Percentiles rank a stretch among this genome's conserved stretches.
Evolutionary conservation across 2,113 vertebrate genomes (phyloP).

Genomic region (Lasiurus borealis): DNA sequence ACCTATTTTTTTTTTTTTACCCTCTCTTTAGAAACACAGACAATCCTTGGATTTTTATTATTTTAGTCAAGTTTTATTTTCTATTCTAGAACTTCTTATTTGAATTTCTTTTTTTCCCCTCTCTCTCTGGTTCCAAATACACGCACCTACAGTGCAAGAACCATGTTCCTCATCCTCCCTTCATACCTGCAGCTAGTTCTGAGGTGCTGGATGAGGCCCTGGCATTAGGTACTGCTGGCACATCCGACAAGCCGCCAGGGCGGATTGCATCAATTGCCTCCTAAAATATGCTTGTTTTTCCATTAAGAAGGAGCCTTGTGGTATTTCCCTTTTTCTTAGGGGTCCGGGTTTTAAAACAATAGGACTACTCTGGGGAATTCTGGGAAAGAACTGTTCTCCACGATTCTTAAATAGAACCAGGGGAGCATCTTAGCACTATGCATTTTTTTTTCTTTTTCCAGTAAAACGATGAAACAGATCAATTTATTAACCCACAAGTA

Average conservation of each 20-base stretch:
- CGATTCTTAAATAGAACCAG: rapidly evolving
- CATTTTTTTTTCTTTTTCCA: background rate
- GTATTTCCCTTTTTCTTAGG: background rate
- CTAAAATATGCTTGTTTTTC: background rate
- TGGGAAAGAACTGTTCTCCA: background rate
- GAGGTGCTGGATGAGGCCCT: background rate
- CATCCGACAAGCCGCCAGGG: background rate
- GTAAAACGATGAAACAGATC: background rate
- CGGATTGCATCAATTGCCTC: background rate
- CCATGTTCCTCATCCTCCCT: rapidly evolving
- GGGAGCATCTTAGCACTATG: background rate
- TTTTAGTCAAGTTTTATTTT: conserved; percentile 11
- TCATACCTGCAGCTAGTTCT: background rate
- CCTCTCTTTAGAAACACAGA: background rate
- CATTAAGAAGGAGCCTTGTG: background rate
- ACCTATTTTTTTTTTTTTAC: background rate
- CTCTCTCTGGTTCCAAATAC: background rate
- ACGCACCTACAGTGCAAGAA: too few species aligned
- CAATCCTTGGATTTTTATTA: background rate
- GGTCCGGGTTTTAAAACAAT: background rate
- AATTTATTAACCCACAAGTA: conserved; percentile 2
- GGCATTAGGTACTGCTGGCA: background rate
- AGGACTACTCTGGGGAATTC: background rate
- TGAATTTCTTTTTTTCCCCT: background rate
- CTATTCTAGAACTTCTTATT: background rate